Conservation (phyloP, 2,113 vertebrate genomes). For the Argyrosomus japonicus region DNA sequence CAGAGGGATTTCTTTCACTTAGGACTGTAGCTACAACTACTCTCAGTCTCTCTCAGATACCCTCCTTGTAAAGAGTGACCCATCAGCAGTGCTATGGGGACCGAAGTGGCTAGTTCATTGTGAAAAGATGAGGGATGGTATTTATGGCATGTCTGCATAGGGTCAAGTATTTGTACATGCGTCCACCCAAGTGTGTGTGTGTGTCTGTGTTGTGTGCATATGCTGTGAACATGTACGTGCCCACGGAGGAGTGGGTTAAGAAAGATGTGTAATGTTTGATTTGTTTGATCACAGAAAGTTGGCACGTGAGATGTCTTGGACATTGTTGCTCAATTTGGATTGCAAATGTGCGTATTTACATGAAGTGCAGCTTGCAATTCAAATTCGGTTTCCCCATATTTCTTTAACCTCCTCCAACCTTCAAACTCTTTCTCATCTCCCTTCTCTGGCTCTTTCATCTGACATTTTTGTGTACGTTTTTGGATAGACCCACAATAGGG, state of each 20-base stretch:
- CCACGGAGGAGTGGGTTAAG: not conserved
- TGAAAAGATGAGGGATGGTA: conserved; percentile 63
- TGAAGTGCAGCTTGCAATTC: conserved; percentile 43
- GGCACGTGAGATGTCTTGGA: not conserved
- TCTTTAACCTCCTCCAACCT: conserved; percentile 23
- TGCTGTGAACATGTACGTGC: not conserved
- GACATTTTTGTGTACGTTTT: not conserved
- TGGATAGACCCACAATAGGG: not conserved
- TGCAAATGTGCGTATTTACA: conserved; percentile 70
- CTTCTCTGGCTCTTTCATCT: conserved; percentile 8
- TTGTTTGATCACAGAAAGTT: conserved; percentile 49
- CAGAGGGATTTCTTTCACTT: conserved; percentile 50
- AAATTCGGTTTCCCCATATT: conserved; percentile 45
- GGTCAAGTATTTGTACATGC: conserved; percentile 60
- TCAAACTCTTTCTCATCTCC: not conserved
- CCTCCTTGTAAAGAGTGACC: conserved; percentile 39
- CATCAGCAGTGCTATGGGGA: conserved; percentile 6
- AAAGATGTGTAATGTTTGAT: conserved; percentile 21
- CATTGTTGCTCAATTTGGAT: conserved; percentile 56
- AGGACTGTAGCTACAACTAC: not conserved
- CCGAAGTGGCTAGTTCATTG: conserved; percentile 61
- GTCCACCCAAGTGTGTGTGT: conserved; percentile 12
- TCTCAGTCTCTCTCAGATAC: conserved; percentile 41
- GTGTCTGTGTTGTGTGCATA: not conserved
- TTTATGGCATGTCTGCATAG: conserved; percentile 64